A percentile compares a stretch with the other conserved stretches of the same genome.
phyloP scores from a whole-genome alignment of 2,113 vertebrate genomes.

The Nematolebias whitei region DNA sequence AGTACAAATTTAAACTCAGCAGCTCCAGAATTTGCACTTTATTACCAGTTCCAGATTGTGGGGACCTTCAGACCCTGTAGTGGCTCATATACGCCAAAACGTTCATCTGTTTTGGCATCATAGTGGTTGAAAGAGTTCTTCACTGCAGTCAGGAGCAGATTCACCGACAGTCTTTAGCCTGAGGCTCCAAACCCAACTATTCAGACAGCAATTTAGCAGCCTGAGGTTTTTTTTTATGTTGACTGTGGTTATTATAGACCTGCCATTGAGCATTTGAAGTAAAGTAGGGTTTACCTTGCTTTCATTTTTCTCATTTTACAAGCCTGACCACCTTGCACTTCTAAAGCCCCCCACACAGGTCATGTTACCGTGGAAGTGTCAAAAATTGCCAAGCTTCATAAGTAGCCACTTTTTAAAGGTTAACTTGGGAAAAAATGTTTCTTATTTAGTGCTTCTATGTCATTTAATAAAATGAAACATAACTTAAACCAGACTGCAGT shows the following conservation, averaged over 20 bases:
- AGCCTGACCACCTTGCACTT: neutral
- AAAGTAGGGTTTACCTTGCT: neutral
- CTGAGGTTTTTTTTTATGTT: neutral
- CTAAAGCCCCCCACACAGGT: neutral
- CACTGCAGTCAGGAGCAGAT: conserved; percentile 7
- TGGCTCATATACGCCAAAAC: neutral
- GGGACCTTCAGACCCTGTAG: neutral
- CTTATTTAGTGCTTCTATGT: neutral
- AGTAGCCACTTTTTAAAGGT: neutral
- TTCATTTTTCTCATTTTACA: neutral
- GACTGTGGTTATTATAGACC: neutral
- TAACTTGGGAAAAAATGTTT: neutral
- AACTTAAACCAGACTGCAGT: neutral
- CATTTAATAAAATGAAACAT: neutral
- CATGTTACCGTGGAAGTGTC: neutral
- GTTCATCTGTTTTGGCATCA: conserved; percentile 3
- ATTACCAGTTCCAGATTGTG: conserved; percentile 5
- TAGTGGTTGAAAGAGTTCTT: conserved; percentile 3
- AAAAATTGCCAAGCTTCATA: neutral
- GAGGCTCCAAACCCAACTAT: conserved; percentile 9
- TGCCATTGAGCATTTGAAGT: neutral
- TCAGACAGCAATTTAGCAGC: neutral
- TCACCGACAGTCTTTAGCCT: neutral
- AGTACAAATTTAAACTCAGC: neutral
- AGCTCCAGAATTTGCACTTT: neutral